Evolutionary conservation across 1,140 invertebrate genomes (phyloP).

Genomic region (Drosophila burlai): DNA sequence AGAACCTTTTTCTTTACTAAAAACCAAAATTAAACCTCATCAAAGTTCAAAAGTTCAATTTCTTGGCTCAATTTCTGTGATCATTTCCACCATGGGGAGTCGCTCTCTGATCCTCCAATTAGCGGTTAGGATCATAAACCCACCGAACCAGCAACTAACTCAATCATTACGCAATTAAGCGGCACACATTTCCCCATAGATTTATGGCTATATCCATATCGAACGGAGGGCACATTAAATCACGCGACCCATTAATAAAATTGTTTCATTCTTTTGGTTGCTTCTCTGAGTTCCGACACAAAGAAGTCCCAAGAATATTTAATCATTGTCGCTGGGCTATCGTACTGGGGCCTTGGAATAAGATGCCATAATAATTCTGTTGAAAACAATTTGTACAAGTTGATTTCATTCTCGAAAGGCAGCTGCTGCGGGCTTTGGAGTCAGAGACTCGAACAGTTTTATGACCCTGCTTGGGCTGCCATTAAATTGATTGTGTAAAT

Average conservation of each 20-base stretch:
- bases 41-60: constrained; percentile 38
- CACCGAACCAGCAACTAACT: constrained; percentile 59
- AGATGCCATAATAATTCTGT: constrained; percentile 78
- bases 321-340: constrained; percentile 73
- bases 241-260: constrained; percentile 81
- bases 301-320: constrained; percentile 76
- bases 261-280: constrained; percentile 41
- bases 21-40: constrained; percentile 13
- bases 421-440: constrained; percentile 28
- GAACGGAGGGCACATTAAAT: constrained; percentile 65
- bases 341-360: constrained; percentile 30
- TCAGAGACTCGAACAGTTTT: constrained; percentile 47
- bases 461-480: constrained; percentile 56
- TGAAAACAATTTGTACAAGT: constrained; percentile 78
- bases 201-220: constrained; percentile 45
- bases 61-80: constrained; percentile 35
- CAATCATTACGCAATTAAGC: constrained; percentile 79
- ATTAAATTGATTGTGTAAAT: constrained; percentile 77
- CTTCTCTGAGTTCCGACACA: constrained; percentile 43
- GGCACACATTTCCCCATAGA: constrained; percentile 42
- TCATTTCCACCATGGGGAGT: constrained; percentile 62
- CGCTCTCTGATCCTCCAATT: constrained; percentile 54
- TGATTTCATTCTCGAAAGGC: constrained; percentile 58
- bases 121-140: constrained; percentile 67
- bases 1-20: constrained; percentile 27